These are phyloP conservation scores for Pherbina coryleti DNA, from an alignment of 2,888 invertebrate species.

Conservation along the genomic window DNA sequence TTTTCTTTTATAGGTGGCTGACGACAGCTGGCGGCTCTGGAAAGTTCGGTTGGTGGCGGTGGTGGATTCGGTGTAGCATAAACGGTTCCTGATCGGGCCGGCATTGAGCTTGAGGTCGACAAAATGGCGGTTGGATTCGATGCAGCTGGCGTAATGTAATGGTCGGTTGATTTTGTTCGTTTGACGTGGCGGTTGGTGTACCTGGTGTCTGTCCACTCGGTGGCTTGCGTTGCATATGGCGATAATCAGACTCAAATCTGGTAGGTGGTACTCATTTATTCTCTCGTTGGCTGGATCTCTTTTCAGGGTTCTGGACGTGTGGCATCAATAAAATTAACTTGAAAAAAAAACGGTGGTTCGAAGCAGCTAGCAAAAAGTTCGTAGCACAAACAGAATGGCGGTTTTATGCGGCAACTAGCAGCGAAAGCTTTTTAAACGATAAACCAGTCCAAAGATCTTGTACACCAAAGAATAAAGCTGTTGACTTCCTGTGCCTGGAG, in stretches of 20 bases:
- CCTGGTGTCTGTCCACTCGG: not conserved
- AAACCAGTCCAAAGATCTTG: too few relatives aligned
- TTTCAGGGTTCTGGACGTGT: not conserved
- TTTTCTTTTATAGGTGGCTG: not conserved
- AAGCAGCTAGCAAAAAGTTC: too few relatives aligned
- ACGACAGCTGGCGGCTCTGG: not conserved
- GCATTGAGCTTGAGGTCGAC: not conserved
- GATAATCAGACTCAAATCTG: not conserved
- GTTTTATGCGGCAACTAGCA: too few relatives aligned
- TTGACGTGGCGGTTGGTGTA: not conserved
- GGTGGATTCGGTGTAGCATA: not conserved
- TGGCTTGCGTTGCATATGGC: not conserved
- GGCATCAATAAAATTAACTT: not conserved
- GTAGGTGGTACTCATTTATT: not conserved
- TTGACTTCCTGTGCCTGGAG: too few relatives aligned
- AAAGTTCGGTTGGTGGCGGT: not conserved
- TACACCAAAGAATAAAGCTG: too few relatives aligned
- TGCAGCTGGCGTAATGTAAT: not conserved
- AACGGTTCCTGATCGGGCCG: not conserved
- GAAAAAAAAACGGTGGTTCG: too few relatives aligned
- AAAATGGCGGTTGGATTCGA: not conserved
- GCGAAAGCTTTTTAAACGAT: too few relatives aligned
- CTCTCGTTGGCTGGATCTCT: not conserved
- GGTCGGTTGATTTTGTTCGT: not conserved
- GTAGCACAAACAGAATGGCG: too few relatives aligned